Evolutionary conservation across 2,797 vertebrate genomes (phyloP), one percentile per base, ranked within the genome.

Genomic region (Gila robusta): DNA sequence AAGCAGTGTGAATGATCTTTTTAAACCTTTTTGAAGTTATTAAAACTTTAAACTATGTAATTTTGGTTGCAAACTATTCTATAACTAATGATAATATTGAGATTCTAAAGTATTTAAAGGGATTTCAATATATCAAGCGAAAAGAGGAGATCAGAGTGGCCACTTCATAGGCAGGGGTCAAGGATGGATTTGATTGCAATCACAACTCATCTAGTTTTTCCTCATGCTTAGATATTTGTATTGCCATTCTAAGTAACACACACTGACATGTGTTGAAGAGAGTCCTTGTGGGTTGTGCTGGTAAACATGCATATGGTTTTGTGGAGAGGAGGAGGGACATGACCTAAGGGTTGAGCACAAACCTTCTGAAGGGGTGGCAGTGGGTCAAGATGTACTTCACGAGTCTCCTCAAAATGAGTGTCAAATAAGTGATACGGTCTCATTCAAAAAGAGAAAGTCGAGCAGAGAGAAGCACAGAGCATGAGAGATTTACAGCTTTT

Each of bases 111-210:
- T 37, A 35, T 56, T 17, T 9, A 19, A 73, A n/a, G 26, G 49
- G 49, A 14, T 67, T 52, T 49, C 6, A 73, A 32, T 47, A 19
- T 41, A 52, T 12, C 8, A 52, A 52, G 66, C 19, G 32, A 84
- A 9, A 67, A 64, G 37, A 47, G 19, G 49, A 86, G 78, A 90
- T 91, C 85, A 79, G 69, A 67, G n/a, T 49, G 59, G 12, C 28
- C 14, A 56, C 32, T 17, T 79, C 19, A 84, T 78, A 21, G 62
- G 44, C n/a, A 71, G 26, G 23, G 74, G 74, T 89, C 79, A 85
- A 70, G 21, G 11, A 59, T 76, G 17, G 67, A 76, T 79, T 49
- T 83, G 80, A 89, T 87, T 87, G 80, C 83, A 89, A 76, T 86
- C 76, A 52, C 77, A 64, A 41, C 62, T 89, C 19, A 41, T 78